phyloP scores from a whole-genome alignment of 2,888 invertebrate genomes.

The Bedellia somnulentella region DNA sequence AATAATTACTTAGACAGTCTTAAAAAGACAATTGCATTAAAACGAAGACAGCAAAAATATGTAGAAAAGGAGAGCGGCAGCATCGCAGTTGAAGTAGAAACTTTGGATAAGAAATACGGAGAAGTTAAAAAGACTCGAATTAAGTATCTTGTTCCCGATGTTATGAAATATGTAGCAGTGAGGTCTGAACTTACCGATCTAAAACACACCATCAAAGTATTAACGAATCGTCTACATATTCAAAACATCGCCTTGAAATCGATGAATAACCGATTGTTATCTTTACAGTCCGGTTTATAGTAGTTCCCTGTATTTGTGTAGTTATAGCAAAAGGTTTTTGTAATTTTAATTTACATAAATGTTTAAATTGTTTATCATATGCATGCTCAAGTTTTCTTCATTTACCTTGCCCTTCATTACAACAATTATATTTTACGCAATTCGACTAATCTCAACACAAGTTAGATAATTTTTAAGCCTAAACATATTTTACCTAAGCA shows the following conservation, averaged over 20 bases:
- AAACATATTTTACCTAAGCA: conserved; percentile 77
- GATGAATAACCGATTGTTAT: conserved; percentile 22
- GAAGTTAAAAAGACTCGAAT: conserved; percentile 32
- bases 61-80: conserved; percentile 36
- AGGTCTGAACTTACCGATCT: conserved; percentile 51
- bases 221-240: conserved; percentile 31
- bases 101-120: conserved; percentile 26
- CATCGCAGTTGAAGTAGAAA: conserved; percentile 35
- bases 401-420: no score
- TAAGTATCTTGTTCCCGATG: conserved; percentile 54
- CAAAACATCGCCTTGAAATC: conserved; percentile 37
- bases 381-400: no score
- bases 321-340: no score
- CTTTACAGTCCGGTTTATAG: no score
- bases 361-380: no score
- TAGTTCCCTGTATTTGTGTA: no score
- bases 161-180: conserved; percentile 59
- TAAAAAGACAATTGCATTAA: conserved; percentile 31
- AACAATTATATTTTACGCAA: no score
- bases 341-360: no score
- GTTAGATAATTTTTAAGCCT: no score
- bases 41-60: conserved; percentile 30
- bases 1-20: conserved; percentile 38
- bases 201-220: conserved; percentile 30
- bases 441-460: no score